A percentile compares a stretch with the other conserved stretches of the same genome.
These are phyloP conservation scores for Actias luna DNA, from an alignment of 2,888 invertebrate species.

Conservation along the genomic window DNA sequence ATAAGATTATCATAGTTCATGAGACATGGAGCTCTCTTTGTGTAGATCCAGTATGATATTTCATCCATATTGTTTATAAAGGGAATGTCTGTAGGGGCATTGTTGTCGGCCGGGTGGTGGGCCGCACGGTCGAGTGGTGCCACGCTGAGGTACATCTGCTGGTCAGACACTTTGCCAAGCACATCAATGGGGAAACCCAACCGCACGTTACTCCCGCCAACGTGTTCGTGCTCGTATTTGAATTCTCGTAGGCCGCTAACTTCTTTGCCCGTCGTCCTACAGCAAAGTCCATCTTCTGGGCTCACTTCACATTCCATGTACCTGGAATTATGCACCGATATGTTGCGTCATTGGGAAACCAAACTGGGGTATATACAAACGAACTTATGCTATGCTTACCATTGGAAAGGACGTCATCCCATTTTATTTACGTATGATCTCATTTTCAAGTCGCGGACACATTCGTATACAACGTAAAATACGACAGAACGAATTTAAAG, in stretches of 20 bases:
- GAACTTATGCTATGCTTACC: slow-evolving; percentile 21
- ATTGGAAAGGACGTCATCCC: not conserved
- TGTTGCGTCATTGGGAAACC: slow-evolving; percentile 12
- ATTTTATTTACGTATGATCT: not conserved
- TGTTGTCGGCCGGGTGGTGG: slow-evolving; percentile 21
- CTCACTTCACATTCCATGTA: slow-evolving; percentile 63
- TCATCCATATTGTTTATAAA: slow-evolving; percentile 76
- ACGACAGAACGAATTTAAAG: not conserved
- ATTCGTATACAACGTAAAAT: not conserved
- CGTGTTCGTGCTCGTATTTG: slow-evolving; percentile 38
- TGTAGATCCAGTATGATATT: slow-evolving; percentile 73
- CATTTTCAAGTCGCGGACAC: not conserved
- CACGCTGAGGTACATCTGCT: slow-evolving; percentile 29
- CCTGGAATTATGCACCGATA: slow-evolving; percentile 45
- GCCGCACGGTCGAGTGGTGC: slow-evolving; percentile 25
- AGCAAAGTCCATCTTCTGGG: slow-evolving; percentile 32
- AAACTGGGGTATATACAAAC: not conserved
- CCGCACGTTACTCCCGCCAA: slow-evolving; percentile 40
- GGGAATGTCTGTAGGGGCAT: slow-evolving; percentile 41
- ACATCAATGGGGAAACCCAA: slow-evolving; percentile 46
- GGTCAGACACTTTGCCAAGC: slow-evolving; percentile 41
- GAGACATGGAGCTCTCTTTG: slow-evolving; percentile 73
- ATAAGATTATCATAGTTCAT: slow-evolving; percentile 62
- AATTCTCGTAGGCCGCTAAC: not conserved
- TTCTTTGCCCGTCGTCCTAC: slow-evolving; percentile 8